phyloP scores from a whole-genome alignment of 2,888 invertebrate species.

The Athalia cordata region DNA sequence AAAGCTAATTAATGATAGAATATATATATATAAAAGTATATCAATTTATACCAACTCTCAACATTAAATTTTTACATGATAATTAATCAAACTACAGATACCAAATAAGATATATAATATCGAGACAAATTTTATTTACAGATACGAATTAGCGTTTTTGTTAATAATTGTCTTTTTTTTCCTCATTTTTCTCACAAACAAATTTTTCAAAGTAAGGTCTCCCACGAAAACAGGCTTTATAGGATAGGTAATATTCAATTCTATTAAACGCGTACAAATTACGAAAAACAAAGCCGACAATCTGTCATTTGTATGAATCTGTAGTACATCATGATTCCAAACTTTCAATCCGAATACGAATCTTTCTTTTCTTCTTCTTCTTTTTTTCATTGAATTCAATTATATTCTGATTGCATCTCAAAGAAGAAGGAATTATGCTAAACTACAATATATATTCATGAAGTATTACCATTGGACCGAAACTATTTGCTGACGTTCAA shows the following conservation, averaged over 20 bases:
- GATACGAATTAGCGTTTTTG: neutral
- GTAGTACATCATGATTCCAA: conserved; percentile 14
- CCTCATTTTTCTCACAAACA: neutral
- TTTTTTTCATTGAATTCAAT: neutral
- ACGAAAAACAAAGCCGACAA: conserved; percentile 26
- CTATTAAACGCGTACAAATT: conserved; percentile 11
- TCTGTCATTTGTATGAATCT: conserved; percentile 23
- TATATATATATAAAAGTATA: conserved; percentile 9
- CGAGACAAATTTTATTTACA: neutral
- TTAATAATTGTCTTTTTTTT: neutral
- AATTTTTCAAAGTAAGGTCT: neutral
- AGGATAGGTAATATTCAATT: neutral
- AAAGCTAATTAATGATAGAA: neutral
- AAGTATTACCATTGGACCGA: too few relatives aligned
- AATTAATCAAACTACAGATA: conserved; percentile 12
- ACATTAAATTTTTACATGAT: neutral
- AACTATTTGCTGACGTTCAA: too few relatives aligned
- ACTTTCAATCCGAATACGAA: neutral
- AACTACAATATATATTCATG: too few relatives aligned
- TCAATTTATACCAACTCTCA: neutral
- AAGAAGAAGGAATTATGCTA: too few relatives aligned
- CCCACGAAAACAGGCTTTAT: neutral
- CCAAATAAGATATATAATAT: conserved; percentile 18
- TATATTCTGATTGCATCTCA: neutral
- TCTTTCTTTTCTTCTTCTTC: neutral